A percentile compares a stretch with the other conserved stretches of the same genome.
Conservation (phyloP, 2,797 vertebrate genomes). For the Helarctos malayanus region DNA sequence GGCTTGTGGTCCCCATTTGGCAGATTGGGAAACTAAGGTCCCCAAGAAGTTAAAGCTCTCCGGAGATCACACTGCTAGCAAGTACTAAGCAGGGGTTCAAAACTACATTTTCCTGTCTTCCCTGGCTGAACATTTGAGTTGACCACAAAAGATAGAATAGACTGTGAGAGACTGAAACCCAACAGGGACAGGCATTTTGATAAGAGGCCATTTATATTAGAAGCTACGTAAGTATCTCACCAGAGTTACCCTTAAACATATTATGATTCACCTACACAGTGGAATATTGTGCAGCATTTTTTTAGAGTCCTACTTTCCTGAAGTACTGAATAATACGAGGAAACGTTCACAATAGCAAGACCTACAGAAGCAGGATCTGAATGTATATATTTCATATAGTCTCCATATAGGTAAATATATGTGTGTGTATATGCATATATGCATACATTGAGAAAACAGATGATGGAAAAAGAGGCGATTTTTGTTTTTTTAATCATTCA, state of each 20-base stretch:
- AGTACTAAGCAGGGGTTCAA: neutral
- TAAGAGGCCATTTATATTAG: neutral
- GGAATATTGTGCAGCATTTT: neutral
- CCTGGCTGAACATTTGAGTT: neutral
- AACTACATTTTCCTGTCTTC: neutral
- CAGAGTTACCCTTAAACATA: neutral
- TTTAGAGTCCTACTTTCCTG: neutral
- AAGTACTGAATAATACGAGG: neutral
- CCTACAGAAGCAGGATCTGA: neutral
- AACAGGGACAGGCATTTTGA: neutral
- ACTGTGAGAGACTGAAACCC: neutral
- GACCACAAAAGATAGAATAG: neutral
- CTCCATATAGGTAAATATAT: neutral
- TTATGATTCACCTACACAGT: neutral
- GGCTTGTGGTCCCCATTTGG: neutral
- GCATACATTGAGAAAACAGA: neutral
- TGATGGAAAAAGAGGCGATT: neutral
- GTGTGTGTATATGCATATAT: rapidly evolving
- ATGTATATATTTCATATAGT: neutral
- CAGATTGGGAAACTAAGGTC: neutral
- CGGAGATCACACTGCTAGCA: neutral
- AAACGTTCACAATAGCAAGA: neutral
- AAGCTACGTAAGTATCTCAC: neutral
- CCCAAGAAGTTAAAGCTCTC: neutral
- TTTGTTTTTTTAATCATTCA: conserved; percentile 28